These are phyloP conservation scores for Phaenicophaeus curvirostris DNA, from an alignment of 2,797 vertebrate species.

Conservation along the genomic window DNA sequence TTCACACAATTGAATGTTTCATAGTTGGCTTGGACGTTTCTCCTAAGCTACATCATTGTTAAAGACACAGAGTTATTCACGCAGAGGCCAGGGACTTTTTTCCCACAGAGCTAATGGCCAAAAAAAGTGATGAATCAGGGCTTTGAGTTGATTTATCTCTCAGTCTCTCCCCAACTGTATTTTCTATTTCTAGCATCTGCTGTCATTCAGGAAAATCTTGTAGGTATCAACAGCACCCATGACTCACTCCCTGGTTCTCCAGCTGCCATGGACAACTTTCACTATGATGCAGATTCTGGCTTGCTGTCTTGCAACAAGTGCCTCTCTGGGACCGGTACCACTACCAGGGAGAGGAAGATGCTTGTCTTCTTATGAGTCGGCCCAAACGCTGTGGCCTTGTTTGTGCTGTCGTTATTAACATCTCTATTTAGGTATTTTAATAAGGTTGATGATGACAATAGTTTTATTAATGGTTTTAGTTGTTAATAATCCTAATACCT, in stretches of 20 bases:
- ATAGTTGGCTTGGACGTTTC: not conserved
- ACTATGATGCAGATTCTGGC: not conserved
- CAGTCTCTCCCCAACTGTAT: not conserved
- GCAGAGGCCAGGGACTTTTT: not conserved
- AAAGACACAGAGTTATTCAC: not conserved
- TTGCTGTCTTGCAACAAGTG: not conserved
- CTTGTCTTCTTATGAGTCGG: not conserved
- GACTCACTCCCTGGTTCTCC: conserved; percentile 45
- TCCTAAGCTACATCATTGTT: not conserved
- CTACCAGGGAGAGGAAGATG: not conserved
- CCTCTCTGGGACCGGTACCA: not conserved
- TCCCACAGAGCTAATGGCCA: conserved; percentile 17
- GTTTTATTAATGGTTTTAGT: not conserved
- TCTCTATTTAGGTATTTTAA: not conserved
- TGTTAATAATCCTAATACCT: not conserved
- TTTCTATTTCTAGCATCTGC: conserved; percentile 54
- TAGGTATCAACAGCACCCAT: conserved; percentile 14
- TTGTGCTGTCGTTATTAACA: not conserved
- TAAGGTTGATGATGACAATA: not conserved
- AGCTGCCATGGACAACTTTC: not conserved
- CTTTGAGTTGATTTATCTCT: conserved; percentile 25
- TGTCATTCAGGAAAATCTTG: conserved; percentile 45
- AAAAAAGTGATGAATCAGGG: conserved; percentile 43
- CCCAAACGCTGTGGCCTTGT: not conserved
- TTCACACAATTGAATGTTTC: not conserved